Evolutionary conservation across 2,888 invertebrate genomes (phyloP), one percentile per base, ranked within the genome.

Genomic region (Philopedon plagiatum): DNA sequence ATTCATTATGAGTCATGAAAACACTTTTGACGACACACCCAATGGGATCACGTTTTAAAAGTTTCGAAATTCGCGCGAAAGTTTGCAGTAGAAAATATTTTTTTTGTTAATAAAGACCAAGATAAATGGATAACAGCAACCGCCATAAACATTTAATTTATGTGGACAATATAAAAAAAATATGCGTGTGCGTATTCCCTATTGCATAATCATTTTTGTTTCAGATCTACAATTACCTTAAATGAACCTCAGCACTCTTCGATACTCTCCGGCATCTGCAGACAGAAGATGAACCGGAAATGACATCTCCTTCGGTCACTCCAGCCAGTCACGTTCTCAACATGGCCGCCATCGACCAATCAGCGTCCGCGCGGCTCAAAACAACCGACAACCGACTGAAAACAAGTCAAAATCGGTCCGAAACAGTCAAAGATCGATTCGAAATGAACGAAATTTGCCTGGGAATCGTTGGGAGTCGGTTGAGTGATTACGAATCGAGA

Each of bases 141-240:
- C n/a, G n/a, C n/a, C n/a, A n/a, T n/a, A n/a, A n/a, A n/a, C n/a
- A n/a, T n/a, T n/a, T n/a, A n/a, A n/a, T n/a, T n/a, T n/a, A n/a
- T n/a, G n/a, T n/a, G n/a, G n/a, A n/a, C n/a, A n/a, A n/a, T n/a
- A n/a, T n/a, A n/a, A n/a, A n/a, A n/a, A n/a, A n/a, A n/a, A n/a
- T n/a, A n/a, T n/a, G n/a, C n/a, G n/a, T n/a, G n/a, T n/a, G n/a
- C n/a, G n/a, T n/a, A n/a, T n/a, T n/a, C n/a, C n/a, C n/a, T n/a
- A n/a, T n/a, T n/a, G 3, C 26, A 13, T 15, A 18, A 44, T 11
- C 44, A 23, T 29, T 26, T 64, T 56, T 64, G 56, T 64, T 64
- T 56, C 64, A 64, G 64, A 56, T 64, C 39, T 54, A 54, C 26
- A 51, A 15, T 26, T 13, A 51, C 2, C 49, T 39, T 13, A 41